Evolutionary conservation across 2,888 invertebrate genomes (phyloP).

Genomic region (Ptychoptera albimana): DNA sequence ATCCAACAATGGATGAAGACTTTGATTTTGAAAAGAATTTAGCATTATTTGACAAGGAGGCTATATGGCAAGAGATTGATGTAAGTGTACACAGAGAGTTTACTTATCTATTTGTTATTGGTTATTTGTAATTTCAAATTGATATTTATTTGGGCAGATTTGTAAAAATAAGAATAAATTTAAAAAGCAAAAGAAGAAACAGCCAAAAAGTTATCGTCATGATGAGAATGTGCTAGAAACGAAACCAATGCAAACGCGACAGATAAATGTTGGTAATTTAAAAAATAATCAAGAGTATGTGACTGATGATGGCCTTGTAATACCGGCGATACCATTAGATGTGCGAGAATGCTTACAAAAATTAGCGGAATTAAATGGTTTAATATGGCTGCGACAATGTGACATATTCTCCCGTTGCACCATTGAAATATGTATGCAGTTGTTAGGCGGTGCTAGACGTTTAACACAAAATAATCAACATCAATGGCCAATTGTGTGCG

Average conservation of each 20-base stretch:
- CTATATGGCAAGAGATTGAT: slow-evolving; percentile 60
- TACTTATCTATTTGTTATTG: no score
- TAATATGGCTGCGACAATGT: slow-evolving; percentile 46
- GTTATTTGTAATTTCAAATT: background rate
- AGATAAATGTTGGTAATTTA: slow-evolving; percentile 40
- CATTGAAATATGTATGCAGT: slow-evolving; percentile 66
- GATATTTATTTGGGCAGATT: no score
- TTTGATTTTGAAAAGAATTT: slow-evolving; percentile 93
- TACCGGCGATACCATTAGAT: slow-evolving; percentile 55
- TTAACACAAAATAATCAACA: slow-evolving; percentile 76
- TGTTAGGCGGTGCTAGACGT: slow-evolving; percentile 71
- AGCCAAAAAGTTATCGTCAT: slow-evolving; percentile 47
- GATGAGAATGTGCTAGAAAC: slow-evolving; percentile 71
- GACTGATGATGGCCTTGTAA: slow-evolving; percentile 59
- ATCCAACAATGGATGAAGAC: slow-evolving; percentile 38
- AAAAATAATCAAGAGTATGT: slow-evolving; percentile 8
- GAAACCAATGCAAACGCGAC: slow-evolving; percentile 44
- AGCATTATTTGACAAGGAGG: slow-evolving; percentile 77
- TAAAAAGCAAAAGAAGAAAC: slow-evolving; percentile 6
- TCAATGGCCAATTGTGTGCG: slow-evolving; percentile 69
- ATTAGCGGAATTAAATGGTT: slow-evolving; percentile 48
- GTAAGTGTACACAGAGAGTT: slow-evolving; percentile 38
- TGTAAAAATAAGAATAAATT: no score
- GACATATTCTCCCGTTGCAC: slow-evolving; percentile 72
- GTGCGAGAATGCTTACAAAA: slow-evolving; percentile 52